Percentiles rank a stretch among this genome's conserved stretches.
Conservation (phyloP, 2,888 invertebrate species). For the Spisula subtruncata region DNA sequence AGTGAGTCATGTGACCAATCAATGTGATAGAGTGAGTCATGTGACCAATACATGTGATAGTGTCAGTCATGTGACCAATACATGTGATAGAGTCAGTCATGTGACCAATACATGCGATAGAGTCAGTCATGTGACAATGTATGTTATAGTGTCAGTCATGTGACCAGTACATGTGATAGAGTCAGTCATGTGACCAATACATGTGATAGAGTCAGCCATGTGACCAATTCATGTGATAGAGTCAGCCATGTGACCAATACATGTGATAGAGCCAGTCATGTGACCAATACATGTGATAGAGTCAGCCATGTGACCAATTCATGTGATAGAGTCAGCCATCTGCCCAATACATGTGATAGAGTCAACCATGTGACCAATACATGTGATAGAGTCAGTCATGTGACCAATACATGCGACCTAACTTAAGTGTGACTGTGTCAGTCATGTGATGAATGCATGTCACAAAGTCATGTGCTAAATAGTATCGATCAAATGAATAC, state of each 20-base stretch:
- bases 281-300: not conserved
- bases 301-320: not conserved
- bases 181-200: not conserved
- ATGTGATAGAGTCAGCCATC: not conserved
- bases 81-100: not conserved
- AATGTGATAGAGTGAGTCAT: not conserved
- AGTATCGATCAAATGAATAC: too few species aligned
- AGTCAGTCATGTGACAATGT: not conserved
- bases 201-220: not conserved
- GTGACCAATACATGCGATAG: not conserved
- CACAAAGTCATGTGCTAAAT: too few species aligned
- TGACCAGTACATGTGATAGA: not conserved
- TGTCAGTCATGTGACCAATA: slow-evolving; percentile 1
- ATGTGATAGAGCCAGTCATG: not conserved
- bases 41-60: not conserved
- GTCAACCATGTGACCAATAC: not conserved
- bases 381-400: not conserved
- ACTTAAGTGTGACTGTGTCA: too few species aligned
- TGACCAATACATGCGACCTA: not conserved
- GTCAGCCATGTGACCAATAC: not conserved
- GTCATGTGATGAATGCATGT: not conserved
- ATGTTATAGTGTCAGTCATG: not conserved
- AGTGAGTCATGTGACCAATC: not conserved
- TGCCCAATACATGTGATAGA: not conserved
- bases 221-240: not conserved